A percentile compares a stretch with the other conserved stretches of the same genome.
phyloP scores from a whole-genome alignment of 2,888 invertebrate species.

The Rhyacophila evoluta region DNA sequence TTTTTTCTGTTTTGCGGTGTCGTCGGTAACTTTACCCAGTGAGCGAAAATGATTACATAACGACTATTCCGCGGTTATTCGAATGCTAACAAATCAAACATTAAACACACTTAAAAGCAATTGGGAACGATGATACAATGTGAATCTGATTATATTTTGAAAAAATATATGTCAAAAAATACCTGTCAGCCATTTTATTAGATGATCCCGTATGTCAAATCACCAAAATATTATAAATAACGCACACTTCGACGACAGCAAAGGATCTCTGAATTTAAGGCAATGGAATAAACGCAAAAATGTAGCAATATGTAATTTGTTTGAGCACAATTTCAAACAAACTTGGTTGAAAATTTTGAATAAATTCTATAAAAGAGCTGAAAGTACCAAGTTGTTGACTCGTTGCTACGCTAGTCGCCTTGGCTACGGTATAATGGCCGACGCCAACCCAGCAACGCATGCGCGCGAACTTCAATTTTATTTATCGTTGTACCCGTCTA shows the following conservation, averaged over 20 bases:
- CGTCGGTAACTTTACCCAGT: neutral
- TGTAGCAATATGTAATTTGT: neutral
- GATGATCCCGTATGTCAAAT: constrained; percentile 47
- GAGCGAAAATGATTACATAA: constrained; percentile 3
- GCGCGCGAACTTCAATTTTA: constrained; percentile 45
- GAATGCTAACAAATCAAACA: neutral
- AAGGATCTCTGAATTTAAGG: neutral
- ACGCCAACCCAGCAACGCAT: constrained; percentile 48
- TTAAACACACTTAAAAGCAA: neutral
- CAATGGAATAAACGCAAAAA: neutral
- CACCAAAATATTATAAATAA: constrained; percentile 44
- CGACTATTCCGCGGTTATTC: neutral
- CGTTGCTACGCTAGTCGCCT: constrained; percentile 55
- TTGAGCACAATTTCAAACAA: neutral
- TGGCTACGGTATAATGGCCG: constrained; percentile 51
- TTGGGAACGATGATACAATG: neutral
- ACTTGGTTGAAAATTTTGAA: constrained; percentile 13
- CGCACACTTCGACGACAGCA: neutral
- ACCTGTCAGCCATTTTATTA: constrained; percentile 52
- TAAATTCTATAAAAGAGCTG: constrained; percentile 28
- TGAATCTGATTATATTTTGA: neutral
- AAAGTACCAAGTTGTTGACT: constrained; percentile 51
- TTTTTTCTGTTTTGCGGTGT: neutral
- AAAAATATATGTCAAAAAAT: constrained; percentile 31
- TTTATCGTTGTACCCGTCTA: too few relatives aligned